Conservation (phyloP, 1,140 invertebrate genomes). For the Zaprionus ornatus region DNA sequence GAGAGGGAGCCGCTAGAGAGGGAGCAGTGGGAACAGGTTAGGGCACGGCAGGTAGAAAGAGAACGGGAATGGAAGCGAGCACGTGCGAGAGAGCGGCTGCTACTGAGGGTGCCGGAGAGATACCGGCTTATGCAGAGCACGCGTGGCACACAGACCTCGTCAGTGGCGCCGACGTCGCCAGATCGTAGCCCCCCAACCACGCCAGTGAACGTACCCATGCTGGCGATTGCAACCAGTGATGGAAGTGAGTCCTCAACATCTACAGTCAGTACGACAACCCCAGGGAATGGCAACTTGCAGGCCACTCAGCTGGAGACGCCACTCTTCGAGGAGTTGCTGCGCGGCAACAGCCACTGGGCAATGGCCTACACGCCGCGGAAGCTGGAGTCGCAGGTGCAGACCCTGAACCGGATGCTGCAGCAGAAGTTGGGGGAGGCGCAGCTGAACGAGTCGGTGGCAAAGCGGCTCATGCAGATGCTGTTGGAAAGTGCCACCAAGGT, state of each 20-base stretch:
- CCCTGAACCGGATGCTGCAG: constrained; percentile 13
- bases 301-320: not conserved
- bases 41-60: not conserved
- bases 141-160: not conserved
- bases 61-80: not conserved
- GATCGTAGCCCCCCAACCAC: not conserved
- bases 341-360: not conserved
- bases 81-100: not conserved
- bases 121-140: not conserved
- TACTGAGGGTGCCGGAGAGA: not conserved
- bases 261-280: too few relatives aligned
- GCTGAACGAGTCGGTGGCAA: too few relatives aligned
- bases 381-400: not conserved
- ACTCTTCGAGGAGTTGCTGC: constrained; percentile 1
- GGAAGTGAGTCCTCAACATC: too few relatives aligned
- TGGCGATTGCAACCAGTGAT: too few relatives aligned
- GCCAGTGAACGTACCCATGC: too few relatives aligned
- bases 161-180: not conserved
- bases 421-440: not conserved
- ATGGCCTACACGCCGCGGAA: not conserved
- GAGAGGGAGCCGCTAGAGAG: too few relatives aligned
- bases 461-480: not conserved
- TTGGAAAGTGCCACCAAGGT: not conserved
- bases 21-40: too few relatives aligned
- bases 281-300: not conserved